Conservation (phyloP, 2,113 vertebrate genomes). For the Scatophagus argus region DNA sequence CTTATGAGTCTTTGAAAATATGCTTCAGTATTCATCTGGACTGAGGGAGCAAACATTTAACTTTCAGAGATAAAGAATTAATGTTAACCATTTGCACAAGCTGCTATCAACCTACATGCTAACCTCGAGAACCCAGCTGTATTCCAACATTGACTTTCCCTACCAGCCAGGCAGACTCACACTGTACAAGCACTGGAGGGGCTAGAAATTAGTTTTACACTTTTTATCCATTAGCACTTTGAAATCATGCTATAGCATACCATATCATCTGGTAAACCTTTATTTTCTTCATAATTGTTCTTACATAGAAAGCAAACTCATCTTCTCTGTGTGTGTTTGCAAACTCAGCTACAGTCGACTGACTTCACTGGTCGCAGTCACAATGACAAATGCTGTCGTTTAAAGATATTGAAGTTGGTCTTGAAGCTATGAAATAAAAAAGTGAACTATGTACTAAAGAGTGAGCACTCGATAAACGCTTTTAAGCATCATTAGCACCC, state of each 20-base stretch:
- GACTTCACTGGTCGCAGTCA: constrained; percentile 3
- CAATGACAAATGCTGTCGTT: constrained; percentile 41
- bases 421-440: constrained; percentile 37
- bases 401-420: constrained; percentile 28
- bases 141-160: too few relatives aligned
- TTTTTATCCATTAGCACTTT: not conserved
- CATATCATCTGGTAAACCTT: not conserved
- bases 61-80: too few relatives aligned
- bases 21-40: too few relatives aligned
- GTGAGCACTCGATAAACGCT: constrained; percentile 40
- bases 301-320: not conserved
- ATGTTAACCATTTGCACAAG: too few relatives aligned
- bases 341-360: not conserved
- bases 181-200: too few relatives aligned
- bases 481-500: constrained; percentile 59
- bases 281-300: not conserved
- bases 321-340: constrained; percentile 1
- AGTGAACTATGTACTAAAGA: constrained; percentile 5
- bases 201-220: too few relatives aligned
- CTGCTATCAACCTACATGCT: too few relatives aligned
- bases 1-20: too few relatives aligned
- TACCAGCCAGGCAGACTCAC: too few relatives aligned
- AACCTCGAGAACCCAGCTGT: too few relatives aligned
- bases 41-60: too few relatives aligned
- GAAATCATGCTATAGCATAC: not conserved